Evolutionary conservation across 1,140 invertebrate species (phyloP), one percentile per base, ranked within the genome.

Genomic region (Meloidogyne hapla): DNA sequence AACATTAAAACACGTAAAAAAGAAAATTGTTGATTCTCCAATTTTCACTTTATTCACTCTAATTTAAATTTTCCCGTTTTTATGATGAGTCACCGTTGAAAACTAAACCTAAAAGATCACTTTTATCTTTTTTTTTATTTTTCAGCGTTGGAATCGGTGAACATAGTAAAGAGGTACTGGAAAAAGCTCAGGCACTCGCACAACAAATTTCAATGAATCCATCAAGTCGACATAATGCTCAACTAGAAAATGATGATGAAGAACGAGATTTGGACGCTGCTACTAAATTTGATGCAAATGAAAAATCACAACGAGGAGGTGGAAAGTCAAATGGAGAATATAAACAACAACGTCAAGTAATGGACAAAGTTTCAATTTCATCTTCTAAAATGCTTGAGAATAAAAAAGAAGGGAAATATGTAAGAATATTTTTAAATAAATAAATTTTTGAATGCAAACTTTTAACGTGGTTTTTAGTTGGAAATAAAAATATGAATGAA

Each of bases 231-330:
- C 71, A 64, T 38, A 73, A 73, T 21, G 71, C 71, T 13, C 56
- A 40, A 10, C 71, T 73, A 13, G 71, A 73, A 63, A 73, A 73
- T 73, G 48, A 73, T n/a, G 71, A 73, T 64, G 71, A 73, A 63
- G 71, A 73, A 12, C 71, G 71, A 1, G 71, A 73, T 63, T 73
- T 73, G 28, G 71, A 64, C 21, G 28, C 26, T 21, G 28, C 42
- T 5, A 64, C 71, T 12, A 64, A 73, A 13, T 73, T 64, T 18
- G 64, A 73, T 40, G 15, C n/a, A 21, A 64, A 73, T 15, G 56
- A 25, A 18, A 23, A 38, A 64, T 23, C 71, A 38, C 33, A 72
- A 13, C 45, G 45, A 48, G 45, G 45, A 48, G 15, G 45, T 48
- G 45, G 45, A 48, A 48, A 48, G 15, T 18, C 5, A 4, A 48